A percentile compares a stretch with the other conserved stretches of the same genome.
Evolutionary conservation across 2,888 invertebrate species (phyloP).

Genomic region (Xestia c-nigrum): DNA sequence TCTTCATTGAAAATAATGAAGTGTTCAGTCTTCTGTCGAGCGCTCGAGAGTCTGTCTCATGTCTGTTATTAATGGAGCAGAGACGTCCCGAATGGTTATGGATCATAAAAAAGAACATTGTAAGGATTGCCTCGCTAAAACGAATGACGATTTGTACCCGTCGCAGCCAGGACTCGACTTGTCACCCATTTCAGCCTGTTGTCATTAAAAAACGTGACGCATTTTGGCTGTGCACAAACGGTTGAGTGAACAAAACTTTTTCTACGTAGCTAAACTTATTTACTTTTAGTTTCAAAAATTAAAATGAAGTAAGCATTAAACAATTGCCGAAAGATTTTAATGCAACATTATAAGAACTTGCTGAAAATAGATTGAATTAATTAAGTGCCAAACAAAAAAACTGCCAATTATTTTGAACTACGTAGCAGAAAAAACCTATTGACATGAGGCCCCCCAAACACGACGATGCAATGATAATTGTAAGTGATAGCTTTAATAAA

Average conservation of each 20-base stretch:
- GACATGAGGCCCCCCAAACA: background rate
- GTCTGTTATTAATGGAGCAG: constrained; percentile 76
- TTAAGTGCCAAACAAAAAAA: constrained; percentile 11
- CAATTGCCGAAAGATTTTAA: background rate
- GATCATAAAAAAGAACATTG: constrained; percentile 79
- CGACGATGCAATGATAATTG: background rate
- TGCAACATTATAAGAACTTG: background rate
- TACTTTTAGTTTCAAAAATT: background rate
- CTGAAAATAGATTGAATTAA: constrained; percentile 13
- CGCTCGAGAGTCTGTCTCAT: constrained; percentile 72
- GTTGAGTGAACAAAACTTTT: background rate
- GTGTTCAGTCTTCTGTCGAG: constrained; percentile 73
- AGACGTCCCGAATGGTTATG: constrained; percentile 71
- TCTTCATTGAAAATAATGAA: constrained; percentile 78
- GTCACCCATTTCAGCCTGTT: constrained; percentile 11
- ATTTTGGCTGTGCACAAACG: background rate
- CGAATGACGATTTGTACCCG: constrained; percentile 72
- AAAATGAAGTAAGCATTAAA: background rate
- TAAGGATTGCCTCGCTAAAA: constrained; percentile 72
- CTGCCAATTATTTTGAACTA: constrained; percentile 68
- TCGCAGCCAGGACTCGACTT: constrained; percentile 59
- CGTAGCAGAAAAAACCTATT: constrained; percentile 48
- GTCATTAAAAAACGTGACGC: constrained; percentile 5
- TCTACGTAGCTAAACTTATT: background rate
- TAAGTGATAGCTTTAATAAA: no score